A percentile compares a stretch with the other conserved stretches of the same genome.
These are phyloP conservation scores for Amphimallon solstitiale DNA, from an alignment of 2,888 invertebrate species.

Conservation along the genomic window DNA sequence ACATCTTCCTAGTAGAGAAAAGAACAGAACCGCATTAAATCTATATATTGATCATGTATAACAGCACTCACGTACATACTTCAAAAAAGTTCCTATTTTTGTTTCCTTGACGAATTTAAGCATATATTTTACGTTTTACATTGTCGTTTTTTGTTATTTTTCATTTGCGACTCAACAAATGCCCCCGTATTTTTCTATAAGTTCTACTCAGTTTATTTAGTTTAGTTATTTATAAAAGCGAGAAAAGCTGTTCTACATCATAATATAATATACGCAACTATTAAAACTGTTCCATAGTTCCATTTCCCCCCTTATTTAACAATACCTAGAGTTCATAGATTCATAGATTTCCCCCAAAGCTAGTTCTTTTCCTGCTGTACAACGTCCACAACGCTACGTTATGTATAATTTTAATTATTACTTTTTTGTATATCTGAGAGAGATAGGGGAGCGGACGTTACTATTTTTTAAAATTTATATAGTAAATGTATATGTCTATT, in stretches of 20 bases:
- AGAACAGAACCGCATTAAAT: slow-evolving; percentile 9
- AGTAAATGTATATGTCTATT: too few species aligned
- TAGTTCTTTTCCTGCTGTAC: neutral
- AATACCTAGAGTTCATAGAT: neutral
- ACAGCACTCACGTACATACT: slow-evolving; percentile 12
- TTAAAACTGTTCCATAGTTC: slow-evolving; percentile 22
- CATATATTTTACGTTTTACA: too few species aligned
- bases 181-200: slow-evolving; percentile 49
- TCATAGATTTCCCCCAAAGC: neutral
- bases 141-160: too few species aligned
- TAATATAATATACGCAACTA: slow-evolving; percentile 21
- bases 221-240: slow-evolving; percentile 54
- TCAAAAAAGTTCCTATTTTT: neutral
- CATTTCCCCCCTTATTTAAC: too few species aligned
- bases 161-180: slow-evolving; percentile 62
- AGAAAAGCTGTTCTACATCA: slow-evolving; percentile 55
- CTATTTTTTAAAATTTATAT: too few species aligned
- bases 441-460: too few species aligned
- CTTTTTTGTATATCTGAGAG: too few species aligned
- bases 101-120: slow-evolving; percentile 49
- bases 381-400: neutral
- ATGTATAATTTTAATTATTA: too few species aligned
- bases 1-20: neutral
- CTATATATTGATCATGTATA: slow-evolving; percentile 22
- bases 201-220: slow-evolving; percentile 2